phyloP scores from a whole-genome alignment of 2,888 invertebrate species.

The Heliothis peltigera region DNA sequence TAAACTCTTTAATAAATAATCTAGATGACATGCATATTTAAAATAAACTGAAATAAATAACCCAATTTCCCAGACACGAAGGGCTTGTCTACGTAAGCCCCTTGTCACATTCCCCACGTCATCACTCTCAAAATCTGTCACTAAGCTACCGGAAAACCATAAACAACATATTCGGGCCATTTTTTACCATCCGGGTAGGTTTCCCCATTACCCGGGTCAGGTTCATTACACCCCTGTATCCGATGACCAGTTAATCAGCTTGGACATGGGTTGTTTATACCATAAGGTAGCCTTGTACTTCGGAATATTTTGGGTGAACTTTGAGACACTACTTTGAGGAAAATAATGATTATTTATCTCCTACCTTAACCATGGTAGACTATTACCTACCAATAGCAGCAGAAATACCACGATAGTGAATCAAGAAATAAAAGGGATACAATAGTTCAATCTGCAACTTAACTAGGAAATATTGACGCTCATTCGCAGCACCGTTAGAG shows the following conservation, averaged over 20 bases:
- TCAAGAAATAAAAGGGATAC: neutral
- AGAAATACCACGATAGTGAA: neutral
- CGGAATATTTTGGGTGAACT: constrained; percentile 3
- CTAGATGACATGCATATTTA: constrained; percentile 13
- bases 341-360: too few relatives aligned
- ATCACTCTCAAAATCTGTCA: constrained; percentile 54
- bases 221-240: constrained; percentile 55
- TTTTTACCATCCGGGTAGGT: constrained; percentile 52
- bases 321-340: constrained; percentile 15
- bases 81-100: constrained; percentile 33
- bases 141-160: constrained; percentile 57
- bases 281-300: constrained; percentile 28
- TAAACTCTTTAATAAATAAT: neutral
- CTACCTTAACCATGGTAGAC: too few relatives aligned
- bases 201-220: constrained; percentile 55
- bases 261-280: constrained; percentile 49
- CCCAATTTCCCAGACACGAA: constrained; percentile 22
- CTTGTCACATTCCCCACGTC: constrained; percentile 47
- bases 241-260: constrained; percentile 59
- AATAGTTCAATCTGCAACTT: constrained; percentile 12
- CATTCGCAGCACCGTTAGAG: constrained; percentile 15
- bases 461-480: constrained; percentile 21
- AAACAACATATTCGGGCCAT: constrained; percentile 57
- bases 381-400: neutral
- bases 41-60: constrained; percentile 39